Conservation (phyloP, 2,113 vertebrate species). For the Thunnus thynnus region DNA sequence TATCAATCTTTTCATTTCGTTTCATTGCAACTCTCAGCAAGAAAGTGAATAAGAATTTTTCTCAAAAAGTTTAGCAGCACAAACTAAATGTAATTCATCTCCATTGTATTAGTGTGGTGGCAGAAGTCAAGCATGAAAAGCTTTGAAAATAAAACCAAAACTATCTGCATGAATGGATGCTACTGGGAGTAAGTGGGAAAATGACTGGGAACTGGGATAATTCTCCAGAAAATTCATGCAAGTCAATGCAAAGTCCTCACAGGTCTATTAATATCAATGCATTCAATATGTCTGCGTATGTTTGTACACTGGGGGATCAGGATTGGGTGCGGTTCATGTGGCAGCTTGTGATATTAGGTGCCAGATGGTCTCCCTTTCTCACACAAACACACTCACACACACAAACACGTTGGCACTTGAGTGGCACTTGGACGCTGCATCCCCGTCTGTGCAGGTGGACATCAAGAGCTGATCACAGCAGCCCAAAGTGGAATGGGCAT, state of each 20-base stretch:
- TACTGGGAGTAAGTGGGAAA: too few relatives aligned
- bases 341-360: constrained; percentile 53
- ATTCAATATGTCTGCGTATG: constrained; percentile 11
- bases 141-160: too few relatives aligned
- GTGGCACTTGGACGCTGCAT: constrained; percentile 37
- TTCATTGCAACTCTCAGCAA: too few relatives aligned
- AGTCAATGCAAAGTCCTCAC: not conserved
- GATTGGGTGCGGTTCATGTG: constrained; percentile 31
- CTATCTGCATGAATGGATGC: too few relatives aligned
- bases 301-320: not conserved
- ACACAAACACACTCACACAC: constrained; percentile 27
- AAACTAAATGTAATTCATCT: too few relatives aligned
- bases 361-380: constrained; percentile 49
- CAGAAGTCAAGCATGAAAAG: too few relatives aligned
- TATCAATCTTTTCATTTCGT: too few relatives aligned
- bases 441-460: constrained; percentile 46
- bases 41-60: too few relatives aligned
- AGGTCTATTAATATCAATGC: not conserved
- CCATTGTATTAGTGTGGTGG: too few relatives aligned
- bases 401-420: constrained; percentile 12
- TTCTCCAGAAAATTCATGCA: too few relatives aligned
- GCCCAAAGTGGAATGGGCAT: constrained; percentile 39
- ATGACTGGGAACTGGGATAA: too few relatives aligned
- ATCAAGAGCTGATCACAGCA: constrained; percentile 49
- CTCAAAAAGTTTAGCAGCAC: too few relatives aligned